Conservation (phyloP, 2,113 vertebrate genomes). For the Romanogobio albipinnatus region DNA sequence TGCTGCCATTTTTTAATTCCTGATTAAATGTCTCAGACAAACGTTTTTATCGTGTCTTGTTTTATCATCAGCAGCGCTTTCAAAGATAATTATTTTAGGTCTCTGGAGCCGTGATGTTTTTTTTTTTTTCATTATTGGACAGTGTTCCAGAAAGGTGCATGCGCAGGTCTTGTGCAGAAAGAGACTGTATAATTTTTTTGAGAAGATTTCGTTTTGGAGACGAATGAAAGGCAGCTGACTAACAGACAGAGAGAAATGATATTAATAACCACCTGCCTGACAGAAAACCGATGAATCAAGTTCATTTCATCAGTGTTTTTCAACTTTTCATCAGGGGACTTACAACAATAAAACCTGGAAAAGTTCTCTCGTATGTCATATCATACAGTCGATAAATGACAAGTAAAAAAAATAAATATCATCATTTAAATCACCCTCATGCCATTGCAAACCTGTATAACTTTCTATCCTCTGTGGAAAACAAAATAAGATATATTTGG, state of each 20-base stretch:
- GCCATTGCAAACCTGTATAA: neutral
- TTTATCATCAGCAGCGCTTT: neutral
- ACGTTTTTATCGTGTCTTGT: neutral
- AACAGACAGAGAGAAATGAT: constrained; percentile 38
- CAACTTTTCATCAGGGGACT: constrained; percentile 24
- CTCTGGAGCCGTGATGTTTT: neutral
- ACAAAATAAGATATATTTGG: neutral
- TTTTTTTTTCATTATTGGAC: neutral
- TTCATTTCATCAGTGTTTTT: constrained; percentile 32
- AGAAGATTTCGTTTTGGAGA: constrained; percentile 1
- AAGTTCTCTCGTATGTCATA: neutral
- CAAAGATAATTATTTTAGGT: neutral
- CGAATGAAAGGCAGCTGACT: neutral
- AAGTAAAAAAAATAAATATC: neutral
- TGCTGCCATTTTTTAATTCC: neutral
- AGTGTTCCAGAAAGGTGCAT: neutral
- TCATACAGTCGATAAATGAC: neutral
- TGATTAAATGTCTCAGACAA: constrained; percentile 28
- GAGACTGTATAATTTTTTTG: neutral
- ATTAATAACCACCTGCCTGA: neutral
- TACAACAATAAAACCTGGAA: constrained; percentile 10
- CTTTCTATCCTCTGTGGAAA: neutral
- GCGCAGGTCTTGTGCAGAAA: neutral
- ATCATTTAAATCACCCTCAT: too few species aligned
- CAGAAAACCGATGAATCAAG: constrained; percentile 20